These are phyloP conservation scores for Istiophorus platypterus DNA, from an alignment of 2,113 vertebrate species.

Conservation along the genomic window DNA sequence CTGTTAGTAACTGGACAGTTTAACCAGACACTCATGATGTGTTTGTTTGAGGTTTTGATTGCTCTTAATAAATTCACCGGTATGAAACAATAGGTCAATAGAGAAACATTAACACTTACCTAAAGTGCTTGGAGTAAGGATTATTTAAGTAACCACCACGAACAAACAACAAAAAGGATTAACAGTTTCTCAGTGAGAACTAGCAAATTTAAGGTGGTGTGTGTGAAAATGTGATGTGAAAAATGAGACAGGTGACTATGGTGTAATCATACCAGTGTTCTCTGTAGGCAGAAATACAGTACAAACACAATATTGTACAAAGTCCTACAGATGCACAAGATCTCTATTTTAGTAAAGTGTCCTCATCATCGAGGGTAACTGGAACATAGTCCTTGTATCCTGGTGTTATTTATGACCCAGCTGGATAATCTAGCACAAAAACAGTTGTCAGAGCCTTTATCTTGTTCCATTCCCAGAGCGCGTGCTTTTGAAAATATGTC, in stretches of 20 bases:
- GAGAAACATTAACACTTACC: too few species aligned
- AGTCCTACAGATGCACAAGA: neutral
- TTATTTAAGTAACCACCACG: too few species aligned
- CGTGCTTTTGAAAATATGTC: conserved; percentile 4
- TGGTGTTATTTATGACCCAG: conserved; percentile 40
- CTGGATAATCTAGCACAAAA: conserved; percentile 25
- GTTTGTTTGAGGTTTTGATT: too few species aligned
- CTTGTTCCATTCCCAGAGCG: conserved; percentile 3
- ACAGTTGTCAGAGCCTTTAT: conserved; percentile 21
- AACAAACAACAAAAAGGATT: too few species aligned
- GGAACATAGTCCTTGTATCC: conserved; percentile 49
- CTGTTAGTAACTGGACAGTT: too few species aligned
- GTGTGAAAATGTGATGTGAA: too few species aligned
- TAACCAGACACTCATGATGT: too few species aligned
- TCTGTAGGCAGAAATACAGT: conserved; percentile 21
- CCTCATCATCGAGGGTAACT: conserved; percentile 40
- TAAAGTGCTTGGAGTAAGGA: too few species aligned
- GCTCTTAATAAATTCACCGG: too few species aligned
- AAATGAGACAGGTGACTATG: neutral
- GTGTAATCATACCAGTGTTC: neutral
- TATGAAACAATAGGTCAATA: too few species aligned
- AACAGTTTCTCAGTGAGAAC: too few species aligned
- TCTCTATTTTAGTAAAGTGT: conserved; percentile 22
- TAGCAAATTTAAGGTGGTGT: too few species aligned
- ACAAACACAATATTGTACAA: conserved; percentile 5